These are phyloP conservation scores for Champsocephalus gunnari DNA, from an alignment of 2,797 vertebrate species.

Conservation along the genomic window DNA sequence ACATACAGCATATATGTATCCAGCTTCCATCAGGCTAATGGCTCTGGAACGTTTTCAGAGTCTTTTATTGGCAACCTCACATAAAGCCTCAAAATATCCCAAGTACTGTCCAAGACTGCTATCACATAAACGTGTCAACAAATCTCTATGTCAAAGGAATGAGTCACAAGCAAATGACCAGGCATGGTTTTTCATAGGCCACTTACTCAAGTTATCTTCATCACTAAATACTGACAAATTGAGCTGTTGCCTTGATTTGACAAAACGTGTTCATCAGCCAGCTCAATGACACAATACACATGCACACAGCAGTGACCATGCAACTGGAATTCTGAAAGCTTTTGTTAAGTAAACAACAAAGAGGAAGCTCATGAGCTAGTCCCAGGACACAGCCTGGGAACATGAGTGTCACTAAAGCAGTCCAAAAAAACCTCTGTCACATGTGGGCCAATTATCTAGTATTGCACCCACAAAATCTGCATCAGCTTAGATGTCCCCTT, in stretches of 20 bases:
- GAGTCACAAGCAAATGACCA: slow-evolving; percentile 48
- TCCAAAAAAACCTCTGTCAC: slow-evolving; percentile 9
- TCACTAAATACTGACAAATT: slow-evolving; percentile 5
- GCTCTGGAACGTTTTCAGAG: slow-evolving; percentile 43
- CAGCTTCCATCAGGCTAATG: slow-evolving; percentile 41
- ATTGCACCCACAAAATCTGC: slow-evolving; percentile 12
- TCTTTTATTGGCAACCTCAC: slow-evolving; percentile 62
- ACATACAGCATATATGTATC: slow-evolving; percentile 9
- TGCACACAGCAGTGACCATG: slow-evolving; percentile 3
- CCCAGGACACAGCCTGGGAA: slow-evolving; percentile 23
- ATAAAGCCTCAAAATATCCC: slow-evolving; percentile 59
- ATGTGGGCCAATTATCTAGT: slow-evolving; percentile 12
- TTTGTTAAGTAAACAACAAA: slow-evolving; percentile 28
- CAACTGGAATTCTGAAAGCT: slow-evolving; percentile 32
- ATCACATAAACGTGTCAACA: slow-evolving; percentile 68
- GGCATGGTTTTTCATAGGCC: slow-evolving; percentile 19
- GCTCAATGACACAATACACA: slow-evolving; percentile 5
- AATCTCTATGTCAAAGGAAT: slow-evolving; percentile 47
- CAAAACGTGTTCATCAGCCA: slow-evolving; percentile 23
- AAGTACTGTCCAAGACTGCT: slow-evolving; percentile 42
- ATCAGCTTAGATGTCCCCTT: neutral
- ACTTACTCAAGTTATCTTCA: slow-evolving; percentile 31
- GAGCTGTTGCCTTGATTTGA: slow-evolving; percentile 15
- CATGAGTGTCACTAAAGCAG: slow-evolving; percentile 17
- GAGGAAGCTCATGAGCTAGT: slow-evolving; percentile 10